A percentile compares a stretch with the other conserved stretches of the same genome.
These are phyloP conservation scores for Syrrhaptes paradoxus DNA, from an alignment of 2,113 vertebrate species.

Conservation along the genomic window DNA sequence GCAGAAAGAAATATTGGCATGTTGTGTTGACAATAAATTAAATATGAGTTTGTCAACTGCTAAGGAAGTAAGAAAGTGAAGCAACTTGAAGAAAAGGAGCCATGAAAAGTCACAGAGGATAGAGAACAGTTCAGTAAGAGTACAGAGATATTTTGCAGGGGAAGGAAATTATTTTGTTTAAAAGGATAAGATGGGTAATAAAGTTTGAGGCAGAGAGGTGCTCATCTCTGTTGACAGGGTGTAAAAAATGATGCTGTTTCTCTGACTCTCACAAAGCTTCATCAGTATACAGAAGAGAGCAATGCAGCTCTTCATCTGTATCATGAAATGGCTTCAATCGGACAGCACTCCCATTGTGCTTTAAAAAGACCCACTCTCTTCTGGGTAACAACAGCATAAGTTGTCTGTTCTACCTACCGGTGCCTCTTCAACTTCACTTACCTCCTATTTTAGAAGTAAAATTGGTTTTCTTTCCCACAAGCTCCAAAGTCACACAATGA, in stretches of 20 bases:
- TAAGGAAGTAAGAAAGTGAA: neutral
- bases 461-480: neutral
- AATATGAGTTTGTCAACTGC: neutral
- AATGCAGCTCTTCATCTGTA: neutral
- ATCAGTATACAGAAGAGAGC: neutral
- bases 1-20: neutral
- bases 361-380: neutral
- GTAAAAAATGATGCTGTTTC: neutral
- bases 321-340: neutral
- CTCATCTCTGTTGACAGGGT: neutral
- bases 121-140: neutral
- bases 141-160: neutral
- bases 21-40: neutral
- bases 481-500: neutral
- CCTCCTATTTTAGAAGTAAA: neutral
- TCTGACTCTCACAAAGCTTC: neutral
- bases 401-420: neutral
- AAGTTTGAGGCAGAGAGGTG: neutral
- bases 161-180: neutral
- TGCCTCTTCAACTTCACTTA: neutral
- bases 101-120: neutral
- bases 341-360: neutral
- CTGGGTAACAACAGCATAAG: neutral
- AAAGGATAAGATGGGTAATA: neutral
- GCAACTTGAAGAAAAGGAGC: neutral